A percentile compares a stretch with the other conserved stretches of the same genome.
phyloP scores from a whole-genome alignment of 2,797 vertebrate species.

The Mycteria americana region DNA sequence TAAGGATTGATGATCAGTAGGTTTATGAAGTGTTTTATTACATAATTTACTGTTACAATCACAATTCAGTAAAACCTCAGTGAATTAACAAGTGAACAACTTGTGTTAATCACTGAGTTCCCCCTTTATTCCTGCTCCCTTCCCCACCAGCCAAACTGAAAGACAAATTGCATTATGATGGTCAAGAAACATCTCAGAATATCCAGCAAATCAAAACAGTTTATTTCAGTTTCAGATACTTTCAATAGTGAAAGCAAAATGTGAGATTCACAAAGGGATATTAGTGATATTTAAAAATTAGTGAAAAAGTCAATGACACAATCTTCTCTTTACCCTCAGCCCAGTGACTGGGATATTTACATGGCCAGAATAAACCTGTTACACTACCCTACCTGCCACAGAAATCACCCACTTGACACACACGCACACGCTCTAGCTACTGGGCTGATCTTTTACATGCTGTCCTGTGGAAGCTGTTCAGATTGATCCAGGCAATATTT shows the following conservation, averaged over 20 bases:
- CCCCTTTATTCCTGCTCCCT: background rate
- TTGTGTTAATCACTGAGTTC: background rate
- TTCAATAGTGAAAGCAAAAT: background rate
- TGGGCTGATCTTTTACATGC: background rate
- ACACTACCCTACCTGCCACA: background rate
- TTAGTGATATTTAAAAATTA: background rate
- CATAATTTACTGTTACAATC: background rate
- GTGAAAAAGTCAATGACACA: background rate
- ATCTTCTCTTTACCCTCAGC: background rate
- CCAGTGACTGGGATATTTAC: background rate
- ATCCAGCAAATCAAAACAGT: background rate
- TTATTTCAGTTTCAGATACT: background rate
- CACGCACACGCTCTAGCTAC: background rate
- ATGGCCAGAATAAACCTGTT: background rate
- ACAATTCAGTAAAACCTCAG: background rate
- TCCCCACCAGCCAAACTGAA: background rate
- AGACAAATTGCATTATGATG: background rate
- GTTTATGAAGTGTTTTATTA: background rate
- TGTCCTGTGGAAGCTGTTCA: background rate
- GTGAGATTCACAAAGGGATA: background rate
- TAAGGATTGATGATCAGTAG: background rate
- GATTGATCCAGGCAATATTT: background rate
- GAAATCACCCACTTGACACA: background rate
- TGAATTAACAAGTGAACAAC: background rate
- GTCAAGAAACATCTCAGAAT: background rate